A percentile compares a stretch with the other conserved stretches of the same genome.
phyloP scores from a whole-genome alignment of 1,140 invertebrate genomes.

The Heliconius hermathena region DNA sequence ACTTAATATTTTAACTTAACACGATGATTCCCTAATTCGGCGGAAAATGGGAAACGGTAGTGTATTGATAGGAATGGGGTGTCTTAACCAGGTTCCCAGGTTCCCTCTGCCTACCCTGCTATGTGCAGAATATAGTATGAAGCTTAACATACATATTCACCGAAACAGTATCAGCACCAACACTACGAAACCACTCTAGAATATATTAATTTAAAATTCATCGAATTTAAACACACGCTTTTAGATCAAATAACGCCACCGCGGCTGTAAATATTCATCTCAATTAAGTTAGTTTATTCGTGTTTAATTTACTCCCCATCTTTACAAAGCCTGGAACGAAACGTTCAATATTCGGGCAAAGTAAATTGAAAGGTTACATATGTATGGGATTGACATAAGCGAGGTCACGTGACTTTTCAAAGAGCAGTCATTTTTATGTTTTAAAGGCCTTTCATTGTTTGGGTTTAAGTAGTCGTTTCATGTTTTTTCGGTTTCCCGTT shows the following conservation, averaged over 20 bases:
- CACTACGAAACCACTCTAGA: background rate
- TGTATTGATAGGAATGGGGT: too few species aligned
- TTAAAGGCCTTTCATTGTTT: background rate
- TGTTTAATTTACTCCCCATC: background rate
- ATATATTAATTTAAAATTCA: constrained; percentile 2
- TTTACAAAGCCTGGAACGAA: background rate
- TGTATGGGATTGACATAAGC: constrained; percentile 6
- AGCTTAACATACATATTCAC: too few species aligned
- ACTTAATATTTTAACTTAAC: too few species aligned
- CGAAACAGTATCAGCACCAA: background rate
- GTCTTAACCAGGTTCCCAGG: too few species aligned
- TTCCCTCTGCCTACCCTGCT: too few species aligned
- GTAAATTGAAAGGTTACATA: constrained; percentile 9
- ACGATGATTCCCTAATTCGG: too few species aligned
- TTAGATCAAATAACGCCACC: background rate
- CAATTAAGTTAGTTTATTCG: constrained; percentile 11
- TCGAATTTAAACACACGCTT: background rate
- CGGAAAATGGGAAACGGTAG: too few species aligned
- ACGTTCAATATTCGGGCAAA: background rate
- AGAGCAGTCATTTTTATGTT: background rate
- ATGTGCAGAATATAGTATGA: too few species aligned
- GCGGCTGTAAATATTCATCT: background rate
- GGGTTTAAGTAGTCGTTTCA: too few species aligned
- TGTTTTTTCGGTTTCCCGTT: too few species aligned
- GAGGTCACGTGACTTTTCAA: background rate